These are phyloP conservation scores for Dryoscopus gambensis DNA, from an alignment of 2,113 vertebrate species.

Conservation along the genomic window DNA sequence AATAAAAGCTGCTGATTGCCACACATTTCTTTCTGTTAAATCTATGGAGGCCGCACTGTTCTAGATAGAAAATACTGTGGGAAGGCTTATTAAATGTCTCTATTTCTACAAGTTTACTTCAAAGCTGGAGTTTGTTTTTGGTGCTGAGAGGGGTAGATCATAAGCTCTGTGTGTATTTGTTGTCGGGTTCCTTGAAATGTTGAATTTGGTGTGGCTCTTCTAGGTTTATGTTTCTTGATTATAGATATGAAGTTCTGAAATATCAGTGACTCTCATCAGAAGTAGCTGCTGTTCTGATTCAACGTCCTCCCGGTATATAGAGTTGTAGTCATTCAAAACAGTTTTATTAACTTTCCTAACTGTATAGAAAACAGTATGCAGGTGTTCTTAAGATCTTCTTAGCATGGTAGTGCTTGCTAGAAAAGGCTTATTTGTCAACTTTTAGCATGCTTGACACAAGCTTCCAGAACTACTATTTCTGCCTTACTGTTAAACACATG, in stretches of 20 bases:
- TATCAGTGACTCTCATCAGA: background rate
- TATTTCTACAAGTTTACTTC: background rate
- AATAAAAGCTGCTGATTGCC: background rate
- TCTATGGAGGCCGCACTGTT: background rate
- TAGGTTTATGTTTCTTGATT: background rate
- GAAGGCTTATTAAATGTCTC: background rate
- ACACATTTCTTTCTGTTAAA: background rate
- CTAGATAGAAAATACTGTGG: background rate
- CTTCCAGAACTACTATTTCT: slow-evolving; percentile 3
- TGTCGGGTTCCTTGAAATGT: background rate
- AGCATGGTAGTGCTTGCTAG: background rate
- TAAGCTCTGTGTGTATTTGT: background rate
- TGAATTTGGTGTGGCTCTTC: background rate
- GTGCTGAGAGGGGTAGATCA: background rate
- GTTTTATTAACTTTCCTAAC: background rate
- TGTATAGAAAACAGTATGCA: background rate
- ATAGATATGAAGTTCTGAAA: background rate
- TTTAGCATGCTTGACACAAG: background rate
- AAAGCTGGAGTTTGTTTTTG: slow-evolving; percentile 23
- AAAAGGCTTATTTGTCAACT: background rate
- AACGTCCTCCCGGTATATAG: background rate
- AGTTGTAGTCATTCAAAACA: background rate
- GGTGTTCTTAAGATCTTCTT: background rate
- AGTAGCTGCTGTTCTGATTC: background rate
- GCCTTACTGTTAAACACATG: background rate